Evolutionary conservation across 2,888 invertebrate species (phyloP).

Genomic region (Cephus sareptanus): DNA sequence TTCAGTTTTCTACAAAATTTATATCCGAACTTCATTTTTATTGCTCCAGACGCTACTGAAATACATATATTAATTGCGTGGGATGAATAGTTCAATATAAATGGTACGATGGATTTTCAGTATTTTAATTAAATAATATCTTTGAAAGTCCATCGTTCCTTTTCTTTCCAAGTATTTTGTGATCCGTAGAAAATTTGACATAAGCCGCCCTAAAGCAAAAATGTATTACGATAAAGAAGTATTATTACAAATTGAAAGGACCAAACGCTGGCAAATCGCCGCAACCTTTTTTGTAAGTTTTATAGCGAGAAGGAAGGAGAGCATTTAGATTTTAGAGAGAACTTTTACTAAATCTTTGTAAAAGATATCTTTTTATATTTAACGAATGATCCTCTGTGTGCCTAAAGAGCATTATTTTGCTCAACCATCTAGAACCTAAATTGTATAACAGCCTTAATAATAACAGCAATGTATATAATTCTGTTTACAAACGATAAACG

Average conservation of each 20-base stretch:
- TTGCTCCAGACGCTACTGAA: background rate
- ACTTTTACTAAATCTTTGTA: conserved; percentile 15
- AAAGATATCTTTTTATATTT: conserved; percentile 7
- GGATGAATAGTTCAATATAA: background rate
- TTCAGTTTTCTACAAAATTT: background rate
- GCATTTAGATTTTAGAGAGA: conserved; percentile 9
- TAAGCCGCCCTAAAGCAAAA: background rate
- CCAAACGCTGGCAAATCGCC: background rate
- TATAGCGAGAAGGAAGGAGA: conserved; percentile 2
- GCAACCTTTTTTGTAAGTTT: conserved; percentile 13
- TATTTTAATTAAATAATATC: background rate
- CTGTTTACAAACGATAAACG: background rate
- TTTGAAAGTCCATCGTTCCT: background rate
- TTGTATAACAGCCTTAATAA: conserved; percentile 15
- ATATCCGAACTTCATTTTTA: background rate
- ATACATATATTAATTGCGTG: background rate
- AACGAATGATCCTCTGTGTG: conserved; percentile 7
- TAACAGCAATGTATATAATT: background rate
- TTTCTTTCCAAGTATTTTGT: background rate
- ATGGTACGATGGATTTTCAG: background rate
- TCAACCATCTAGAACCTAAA: conserved; percentile 12
- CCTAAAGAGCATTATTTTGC: conserved; percentile 19
- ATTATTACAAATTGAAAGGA: background rate
- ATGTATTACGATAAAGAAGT: conserved; percentile 11
- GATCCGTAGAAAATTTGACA: background rate